phyloP scores from a whole-genome alignment of 1,140 invertebrate genomes.

The Tetraneura akinire region DNA sequence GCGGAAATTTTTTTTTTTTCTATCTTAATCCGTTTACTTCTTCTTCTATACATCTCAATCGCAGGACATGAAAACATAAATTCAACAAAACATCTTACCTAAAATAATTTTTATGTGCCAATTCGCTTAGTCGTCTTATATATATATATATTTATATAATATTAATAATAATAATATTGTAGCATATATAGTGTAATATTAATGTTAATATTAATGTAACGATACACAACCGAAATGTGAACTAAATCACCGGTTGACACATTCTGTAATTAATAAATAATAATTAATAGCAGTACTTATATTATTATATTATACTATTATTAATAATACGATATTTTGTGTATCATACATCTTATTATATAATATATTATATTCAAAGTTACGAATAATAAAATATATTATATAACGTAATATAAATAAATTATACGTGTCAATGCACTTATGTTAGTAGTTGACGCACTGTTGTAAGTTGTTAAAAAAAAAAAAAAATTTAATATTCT shows the following conservation, averaged over 20 bases:
- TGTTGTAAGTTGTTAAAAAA: conserved; percentile 50
- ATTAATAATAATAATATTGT: neutral
- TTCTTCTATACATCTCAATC: too few relatives aligned
- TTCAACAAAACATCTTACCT: too few relatives aligned
- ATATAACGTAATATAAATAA: conserved; percentile 13
- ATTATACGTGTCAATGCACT: conserved; percentile 50
- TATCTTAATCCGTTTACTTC: too few relatives aligned
- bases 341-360: conserved; percentile 11
- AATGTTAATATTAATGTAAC: too few relatives aligned
- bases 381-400: conserved; percentile 42
- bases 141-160: conserved; percentile 5
- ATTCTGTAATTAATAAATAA: conserved; percentile 36
- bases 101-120: conserved; percentile 42
- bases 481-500: conserved; percentile 49
- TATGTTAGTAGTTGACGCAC: conserved; percentile 51
- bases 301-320: neutral
- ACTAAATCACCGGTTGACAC: too few relatives aligned
- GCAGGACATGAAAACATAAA: too few relatives aligned
- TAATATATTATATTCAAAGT: conserved; percentile 42
- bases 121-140: conserved; percentile 33
- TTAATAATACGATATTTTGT: conserved; percentile 16
- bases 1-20: too few relatives aligned
- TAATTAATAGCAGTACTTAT: conserved; percentile 2
- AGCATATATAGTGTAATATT: too few relatives aligned
- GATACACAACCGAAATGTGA: too few relatives aligned